phyloP scores from a whole-genome alignment of 2,797 vertebrate genomes.

The Galago senegalensis region DNA sequence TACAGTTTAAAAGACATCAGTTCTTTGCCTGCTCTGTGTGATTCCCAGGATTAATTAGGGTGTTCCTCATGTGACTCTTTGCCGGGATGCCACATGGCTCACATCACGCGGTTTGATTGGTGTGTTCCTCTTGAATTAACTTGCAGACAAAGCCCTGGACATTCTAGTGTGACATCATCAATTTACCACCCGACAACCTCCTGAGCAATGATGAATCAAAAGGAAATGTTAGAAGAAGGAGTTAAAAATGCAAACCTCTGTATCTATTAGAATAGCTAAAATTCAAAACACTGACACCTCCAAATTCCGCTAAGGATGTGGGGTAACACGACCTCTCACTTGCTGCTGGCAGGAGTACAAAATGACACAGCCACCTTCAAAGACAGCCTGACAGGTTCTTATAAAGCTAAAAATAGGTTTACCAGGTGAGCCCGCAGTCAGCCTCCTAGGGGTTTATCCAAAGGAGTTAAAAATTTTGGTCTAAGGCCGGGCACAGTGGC shows the following conservation, averaged over 20 bases:
- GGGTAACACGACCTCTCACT: rapidly evolving
- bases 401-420: background rate
- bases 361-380: rapidly evolving
- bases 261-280: background rate
- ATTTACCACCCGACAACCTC: background rate
- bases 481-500: background rate
- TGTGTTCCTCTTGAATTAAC: background rate
- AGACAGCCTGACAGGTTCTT: background rate
- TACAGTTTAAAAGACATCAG: background rate
- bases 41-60: background rate
- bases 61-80: rapidly evolving
- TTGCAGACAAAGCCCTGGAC: background rate
- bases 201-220: background rate
- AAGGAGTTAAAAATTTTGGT: background rate
- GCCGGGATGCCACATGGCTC: no score
- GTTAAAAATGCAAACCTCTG: background rate
- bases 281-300: background rate
- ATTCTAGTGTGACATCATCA: background rate
- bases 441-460: background rate
- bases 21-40: background rate
- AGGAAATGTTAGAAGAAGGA: background rate
- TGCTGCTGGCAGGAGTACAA: background rate
- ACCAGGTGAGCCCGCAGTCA: background rate
- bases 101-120: rapidly evolving
- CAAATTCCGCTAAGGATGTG: background rate